phyloP scores from a whole-genome alignment of 2,888 invertebrate genomes.

The Zeuzera pyrina region DNA sequence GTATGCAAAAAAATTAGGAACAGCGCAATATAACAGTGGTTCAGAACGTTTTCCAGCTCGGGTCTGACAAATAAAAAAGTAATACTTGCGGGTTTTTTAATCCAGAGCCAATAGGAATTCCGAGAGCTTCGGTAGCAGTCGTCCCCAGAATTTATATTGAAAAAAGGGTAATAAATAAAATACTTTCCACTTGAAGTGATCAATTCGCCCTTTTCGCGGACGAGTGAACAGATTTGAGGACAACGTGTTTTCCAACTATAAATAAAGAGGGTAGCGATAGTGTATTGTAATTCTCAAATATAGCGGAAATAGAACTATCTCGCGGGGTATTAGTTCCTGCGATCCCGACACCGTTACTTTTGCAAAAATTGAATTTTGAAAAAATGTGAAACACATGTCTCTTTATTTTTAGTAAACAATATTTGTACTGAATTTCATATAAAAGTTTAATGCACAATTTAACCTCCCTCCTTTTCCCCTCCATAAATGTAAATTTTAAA shows the following conservation, averaged over 20 bases:
- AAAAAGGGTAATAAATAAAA: conserved; percentile 43
- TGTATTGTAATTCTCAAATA: too few species aligned
- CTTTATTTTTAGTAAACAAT: too few species aligned
- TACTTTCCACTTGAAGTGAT: conserved; percentile 35
- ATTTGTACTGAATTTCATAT: too few species aligned
- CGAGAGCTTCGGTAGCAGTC: too few species aligned
- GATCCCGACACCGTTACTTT: too few species aligned
- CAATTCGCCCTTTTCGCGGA: conserved; percentile 33
- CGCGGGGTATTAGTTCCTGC: not conserved
- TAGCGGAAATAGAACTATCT: not conserved
- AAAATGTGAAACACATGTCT: too few species aligned
- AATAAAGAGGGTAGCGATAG: too few species aligned
- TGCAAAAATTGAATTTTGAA: too few species aligned
- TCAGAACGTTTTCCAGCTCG: conserved; percentile 20
- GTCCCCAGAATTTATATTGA: conserved; percentile 49
- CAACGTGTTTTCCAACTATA: too few species aligned
- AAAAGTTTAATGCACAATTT: too few species aligned
- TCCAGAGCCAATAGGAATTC: conserved; percentile 34
- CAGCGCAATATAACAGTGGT: conserved; percentile 24
- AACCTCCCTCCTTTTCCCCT: too few species aligned
- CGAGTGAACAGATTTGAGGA: conserved; percentile 18
- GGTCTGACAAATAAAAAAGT: conserved; percentile 19
- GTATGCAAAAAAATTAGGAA: conserved; percentile 25
- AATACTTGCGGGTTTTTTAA: conserved; percentile 34
- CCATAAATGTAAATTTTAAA: too few species aligned